phyloP scores from a whole-genome alignment of 2,888 invertebrate genomes.

The Meiosimyza decipiens region DNA sequence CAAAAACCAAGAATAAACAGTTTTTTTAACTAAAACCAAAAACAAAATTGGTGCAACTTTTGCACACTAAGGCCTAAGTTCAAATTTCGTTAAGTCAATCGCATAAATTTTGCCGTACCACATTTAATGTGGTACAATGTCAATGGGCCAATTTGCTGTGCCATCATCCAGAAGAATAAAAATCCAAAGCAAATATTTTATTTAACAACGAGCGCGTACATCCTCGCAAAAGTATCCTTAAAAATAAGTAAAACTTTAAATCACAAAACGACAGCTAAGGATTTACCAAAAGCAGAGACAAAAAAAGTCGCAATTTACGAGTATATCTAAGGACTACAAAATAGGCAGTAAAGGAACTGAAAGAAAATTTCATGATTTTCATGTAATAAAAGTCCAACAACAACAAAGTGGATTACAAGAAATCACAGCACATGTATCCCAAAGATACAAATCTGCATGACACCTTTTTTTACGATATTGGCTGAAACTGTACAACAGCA shows the following conservation, averaged over 20 bases:
- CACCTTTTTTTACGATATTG: constrained; percentile 50
- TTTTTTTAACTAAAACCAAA: not conserved
- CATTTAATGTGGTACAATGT: constrained; percentile 28
- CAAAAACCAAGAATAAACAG: not conserved
- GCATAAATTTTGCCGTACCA: constrained; percentile 24
- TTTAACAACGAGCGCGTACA: not conserved
- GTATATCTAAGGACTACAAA: constrained; percentile 54
- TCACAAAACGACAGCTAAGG: constrained; percentile 64
- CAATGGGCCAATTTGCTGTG: not conserved
- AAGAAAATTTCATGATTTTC: constrained; percentile 46
- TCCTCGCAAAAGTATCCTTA: constrained; percentile 18
- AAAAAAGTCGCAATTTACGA: constrained; percentile 52
- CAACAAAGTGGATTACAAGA: constrained; percentile 9
- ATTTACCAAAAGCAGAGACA: constrained; percentile 52
- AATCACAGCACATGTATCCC: constrained; percentile 33
- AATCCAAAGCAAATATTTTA: not conserved
- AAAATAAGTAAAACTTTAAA: constrained; percentile 51
- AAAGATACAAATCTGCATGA: constrained; percentile 64
- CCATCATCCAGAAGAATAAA: no score
- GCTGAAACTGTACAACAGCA: constrained; percentile 11
- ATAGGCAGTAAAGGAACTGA: constrained; percentile 4
- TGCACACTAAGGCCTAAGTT: not conserved
- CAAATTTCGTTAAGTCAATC: not conserved
- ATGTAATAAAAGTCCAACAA: not conserved
- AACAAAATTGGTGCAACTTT: not conserved